Percentiles rank a stretch among this genome's conserved stretches.
phyloP scores from a whole-genome alignment of 2,113 vertebrate species.

The Sialia sialis region DNA sequence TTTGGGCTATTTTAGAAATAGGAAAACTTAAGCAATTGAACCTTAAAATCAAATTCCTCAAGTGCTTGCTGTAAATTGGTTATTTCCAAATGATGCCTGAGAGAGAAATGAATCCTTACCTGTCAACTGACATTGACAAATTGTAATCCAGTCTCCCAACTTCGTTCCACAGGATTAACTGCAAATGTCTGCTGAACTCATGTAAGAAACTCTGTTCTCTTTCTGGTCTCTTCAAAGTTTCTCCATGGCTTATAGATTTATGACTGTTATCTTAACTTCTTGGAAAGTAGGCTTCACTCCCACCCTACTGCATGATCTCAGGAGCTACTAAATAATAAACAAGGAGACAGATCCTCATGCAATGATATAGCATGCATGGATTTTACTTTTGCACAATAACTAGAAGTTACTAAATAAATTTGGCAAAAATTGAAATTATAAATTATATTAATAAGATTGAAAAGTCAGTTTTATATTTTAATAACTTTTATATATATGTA shows the following conservation, averaged over 20 bases:
- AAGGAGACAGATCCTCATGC: neutral
- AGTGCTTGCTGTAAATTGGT: neutral
- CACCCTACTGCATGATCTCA: neutral
- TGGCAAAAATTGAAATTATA: neutral
- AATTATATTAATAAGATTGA: neutral
- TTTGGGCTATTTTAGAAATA: neutral
- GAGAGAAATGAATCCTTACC: neutral
- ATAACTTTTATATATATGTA: neutral
- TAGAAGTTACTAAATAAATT: neutral
- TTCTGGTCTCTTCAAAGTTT: neutral
- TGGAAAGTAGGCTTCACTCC: neutral
- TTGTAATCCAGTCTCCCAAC: rapidly evolving
- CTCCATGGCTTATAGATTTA: neutral
- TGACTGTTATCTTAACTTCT: neutral
- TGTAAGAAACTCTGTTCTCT: neutral
- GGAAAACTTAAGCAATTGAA: neutral
- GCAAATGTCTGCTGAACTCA: neutral
- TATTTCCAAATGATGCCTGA: neutral
- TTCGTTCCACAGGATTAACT: neutral
- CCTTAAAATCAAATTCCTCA: neutral
- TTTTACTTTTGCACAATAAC: neutral
- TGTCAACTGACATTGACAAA: neutral
- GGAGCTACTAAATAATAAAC: neutral
- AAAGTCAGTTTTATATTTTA: neutral
- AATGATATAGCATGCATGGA: neutral